These are phyloP conservation scores for Pelecanus crispus DNA, from an alignment of 2,113 vertebrate species.

Conservation along the genomic window DNA sequence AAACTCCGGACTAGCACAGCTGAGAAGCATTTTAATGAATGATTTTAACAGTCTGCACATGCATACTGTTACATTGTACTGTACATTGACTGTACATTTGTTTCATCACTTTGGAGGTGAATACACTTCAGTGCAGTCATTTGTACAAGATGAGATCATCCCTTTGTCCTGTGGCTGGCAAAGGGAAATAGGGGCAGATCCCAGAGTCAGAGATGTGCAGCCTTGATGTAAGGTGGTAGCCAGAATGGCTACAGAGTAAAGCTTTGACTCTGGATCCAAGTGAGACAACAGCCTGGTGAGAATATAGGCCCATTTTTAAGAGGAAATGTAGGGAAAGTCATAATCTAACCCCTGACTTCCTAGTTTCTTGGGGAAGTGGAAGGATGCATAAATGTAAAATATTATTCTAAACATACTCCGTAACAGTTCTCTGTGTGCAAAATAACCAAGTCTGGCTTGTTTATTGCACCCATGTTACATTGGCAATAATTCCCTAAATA, in stretches of 20 bases:
- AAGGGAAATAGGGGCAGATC: background rate
- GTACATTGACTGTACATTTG: too few species aligned
- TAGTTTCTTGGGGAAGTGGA: background rate
- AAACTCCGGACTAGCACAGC: background rate
- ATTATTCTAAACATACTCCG: background rate
- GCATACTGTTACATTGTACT: too few species aligned
- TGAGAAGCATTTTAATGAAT: constrained; percentile 1
- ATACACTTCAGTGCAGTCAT: background rate
- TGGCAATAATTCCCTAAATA: background rate
- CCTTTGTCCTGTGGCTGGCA: background rate
- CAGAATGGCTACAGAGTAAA: background rate
- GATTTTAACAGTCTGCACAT: background rate
- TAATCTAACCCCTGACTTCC: background rate
- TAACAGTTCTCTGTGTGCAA: background rate
- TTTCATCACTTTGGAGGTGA: background rate
- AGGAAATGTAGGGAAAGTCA: background rate
- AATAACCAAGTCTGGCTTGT: background rate
- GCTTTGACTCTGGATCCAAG: background rate
- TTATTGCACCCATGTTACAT: background rate
- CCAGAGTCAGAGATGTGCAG: background rate
- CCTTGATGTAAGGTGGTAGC: background rate
- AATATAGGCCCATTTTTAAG: background rate
- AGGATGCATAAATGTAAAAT: background rate
- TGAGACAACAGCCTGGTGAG: background rate
- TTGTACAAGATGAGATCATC: background rate